Conservation (phyloP, 2,888 invertebrate genomes). For the Oscheius onirici region DNA sequence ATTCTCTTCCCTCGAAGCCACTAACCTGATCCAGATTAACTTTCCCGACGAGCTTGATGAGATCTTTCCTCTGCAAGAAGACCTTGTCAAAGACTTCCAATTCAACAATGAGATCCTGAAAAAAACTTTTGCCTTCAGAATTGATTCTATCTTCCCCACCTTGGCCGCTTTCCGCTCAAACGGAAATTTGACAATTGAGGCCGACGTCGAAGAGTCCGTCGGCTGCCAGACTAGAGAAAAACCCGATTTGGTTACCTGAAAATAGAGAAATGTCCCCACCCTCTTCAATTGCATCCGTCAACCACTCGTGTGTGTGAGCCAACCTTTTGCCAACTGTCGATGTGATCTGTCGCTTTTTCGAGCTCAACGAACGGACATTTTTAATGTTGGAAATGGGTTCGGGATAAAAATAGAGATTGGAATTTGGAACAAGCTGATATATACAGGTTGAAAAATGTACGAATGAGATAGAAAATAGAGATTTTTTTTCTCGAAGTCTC, state of each 20-base stretch:
- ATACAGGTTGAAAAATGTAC: not conserved
- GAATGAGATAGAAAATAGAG: not conserved
- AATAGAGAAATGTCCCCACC: not conserved
- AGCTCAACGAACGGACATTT: slow-evolving; percentile 10
- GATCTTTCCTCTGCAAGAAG: slow-evolving; percentile 72
- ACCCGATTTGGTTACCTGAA: slow-evolving; percentile 68
- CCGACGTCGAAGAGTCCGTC: slow-evolving; percentile 58
- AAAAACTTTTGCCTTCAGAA: no score
- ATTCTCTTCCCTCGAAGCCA: not conserved
- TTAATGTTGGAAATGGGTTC: not conserved
- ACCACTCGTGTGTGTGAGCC: not conserved
- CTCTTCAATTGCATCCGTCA: not conserved
- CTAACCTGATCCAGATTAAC: slow-evolving; percentile 50
- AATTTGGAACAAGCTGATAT: not conserved
- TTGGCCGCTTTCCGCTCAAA: slow-evolving; percentile 63
- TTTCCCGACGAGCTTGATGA: slow-evolving; percentile 59
- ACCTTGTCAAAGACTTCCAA: slow-evolving; percentile 71
- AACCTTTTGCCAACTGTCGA: not conserved
- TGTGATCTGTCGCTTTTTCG: slow-evolving; percentile 10
- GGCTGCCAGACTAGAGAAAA: slow-evolving; percentile 72
- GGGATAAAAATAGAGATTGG: not conserved
- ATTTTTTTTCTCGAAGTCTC: no score
- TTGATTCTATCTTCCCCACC: slow-evolving; percentile 5
- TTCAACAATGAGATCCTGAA: slow-evolving; percentile 49
- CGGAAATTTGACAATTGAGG: slow-evolving; percentile 71